Percentiles rank a stretch among this genome's conserved stretches.
phyloP scores from a whole-genome alignment of 1,140 invertebrate genomes.

The Plutomurus gul region DNA sequence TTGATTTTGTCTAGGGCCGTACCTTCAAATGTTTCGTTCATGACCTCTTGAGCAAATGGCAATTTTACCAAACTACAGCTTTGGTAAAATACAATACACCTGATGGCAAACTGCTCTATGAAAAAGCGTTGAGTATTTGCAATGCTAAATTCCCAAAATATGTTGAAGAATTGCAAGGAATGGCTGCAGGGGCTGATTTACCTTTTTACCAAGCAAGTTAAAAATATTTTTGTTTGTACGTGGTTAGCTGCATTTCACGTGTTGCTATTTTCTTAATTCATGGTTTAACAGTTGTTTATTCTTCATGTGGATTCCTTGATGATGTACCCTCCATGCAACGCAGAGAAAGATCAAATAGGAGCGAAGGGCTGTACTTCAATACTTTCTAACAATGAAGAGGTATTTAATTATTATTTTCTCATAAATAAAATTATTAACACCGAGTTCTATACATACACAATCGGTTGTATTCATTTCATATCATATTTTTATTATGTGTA shows the following conservation, averaged over 20 bases:
- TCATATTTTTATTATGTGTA: conserved; percentile 31
- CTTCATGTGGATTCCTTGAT: conserved; percentile 74
- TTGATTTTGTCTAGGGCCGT: conserved; percentile 67
- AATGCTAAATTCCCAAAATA: conserved; percentile 78
- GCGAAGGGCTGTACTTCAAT: conserved; percentile 75
- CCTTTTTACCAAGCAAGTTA: conserved; percentile 81
- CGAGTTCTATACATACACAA: not conserved
- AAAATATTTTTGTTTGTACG: not conserved
- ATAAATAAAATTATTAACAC: no score
- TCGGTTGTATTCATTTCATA: not conserved
- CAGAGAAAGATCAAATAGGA: conserved; percentile 47
- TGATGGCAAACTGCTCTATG: conserved; percentile 71
- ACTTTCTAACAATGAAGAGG: conserved; percentile 68
- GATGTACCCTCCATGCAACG: conserved; percentile 60
- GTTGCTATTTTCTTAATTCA: not conserved
- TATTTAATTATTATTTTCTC: conserved; percentile 53
- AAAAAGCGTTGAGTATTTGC: conserved; percentile 70
- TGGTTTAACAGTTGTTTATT: conserved; percentile 70
- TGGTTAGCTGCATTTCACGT: not conserved
- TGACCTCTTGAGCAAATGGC: conserved; percentile 67
- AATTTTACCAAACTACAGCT: conserved; percentile 69
- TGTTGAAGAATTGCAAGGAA: conserved; percentile 77
- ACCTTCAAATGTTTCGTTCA: conserved; percentile 75
- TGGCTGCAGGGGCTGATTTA: conserved; percentile 79
- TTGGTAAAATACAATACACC: conserved; percentile 71